These are phyloP conservation scores for Eilema sororculum DNA, from an alignment of 2,888 invertebrate genomes.

Conservation along the genomic window DNA sequence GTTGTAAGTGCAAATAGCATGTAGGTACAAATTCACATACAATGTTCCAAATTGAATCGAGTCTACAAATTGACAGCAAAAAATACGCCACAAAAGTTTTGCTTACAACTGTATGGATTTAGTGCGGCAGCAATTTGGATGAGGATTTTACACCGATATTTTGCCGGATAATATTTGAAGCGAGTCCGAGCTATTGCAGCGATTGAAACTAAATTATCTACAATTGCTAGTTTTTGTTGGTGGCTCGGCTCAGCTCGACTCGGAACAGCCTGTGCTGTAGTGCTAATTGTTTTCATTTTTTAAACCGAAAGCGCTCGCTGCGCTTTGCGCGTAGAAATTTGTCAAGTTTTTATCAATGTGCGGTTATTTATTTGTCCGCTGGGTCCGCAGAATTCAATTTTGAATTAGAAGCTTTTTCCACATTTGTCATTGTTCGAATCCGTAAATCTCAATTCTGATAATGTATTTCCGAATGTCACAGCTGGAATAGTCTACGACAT, in stretches of 20 bases:
- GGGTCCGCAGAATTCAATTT: slow-evolving; percentile 53
- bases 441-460: slow-evolving; percentile 1
- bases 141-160: slow-evolving; percentile 60
- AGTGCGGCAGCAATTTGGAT: slow-evolving; percentile 43
- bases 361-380: slow-evolving; percentile 60
- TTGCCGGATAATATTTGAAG: slow-evolving; percentile 63
- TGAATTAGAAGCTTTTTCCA: slow-evolving; percentile 43
- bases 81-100: slow-evolving; percentile 36
- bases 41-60: slow-evolving; percentile 34
- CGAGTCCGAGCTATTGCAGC: slow-evolving; percentile 57
- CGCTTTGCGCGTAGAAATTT: slow-evolving; percentile 57
- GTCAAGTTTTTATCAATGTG: slow-evolving; percentile 58
- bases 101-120: slow-evolving; percentile 46
- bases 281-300: slow-evolving; percentile 75
- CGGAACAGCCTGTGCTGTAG: slow-evolving; percentile 54
- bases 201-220: slow-evolving; percentile 78
- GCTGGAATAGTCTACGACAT: slow-evolving; percentile 22
- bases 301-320: slow-evolving; percentile 38
- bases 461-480: slow-evolving; percentile 5
- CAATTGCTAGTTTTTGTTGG: slow-evolving; percentile 60
- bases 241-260: slow-evolving; percentile 47
- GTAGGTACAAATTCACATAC: not conserved
- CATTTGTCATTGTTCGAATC: slow-evolving; percentile 12
- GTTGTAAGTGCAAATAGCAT: slow-evolving; percentile 6
- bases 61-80: slow-evolving; percentile 39